Conservation (phyloP, 1,140 invertebrate species). For the Meloidogyne floridensis region DNA sequence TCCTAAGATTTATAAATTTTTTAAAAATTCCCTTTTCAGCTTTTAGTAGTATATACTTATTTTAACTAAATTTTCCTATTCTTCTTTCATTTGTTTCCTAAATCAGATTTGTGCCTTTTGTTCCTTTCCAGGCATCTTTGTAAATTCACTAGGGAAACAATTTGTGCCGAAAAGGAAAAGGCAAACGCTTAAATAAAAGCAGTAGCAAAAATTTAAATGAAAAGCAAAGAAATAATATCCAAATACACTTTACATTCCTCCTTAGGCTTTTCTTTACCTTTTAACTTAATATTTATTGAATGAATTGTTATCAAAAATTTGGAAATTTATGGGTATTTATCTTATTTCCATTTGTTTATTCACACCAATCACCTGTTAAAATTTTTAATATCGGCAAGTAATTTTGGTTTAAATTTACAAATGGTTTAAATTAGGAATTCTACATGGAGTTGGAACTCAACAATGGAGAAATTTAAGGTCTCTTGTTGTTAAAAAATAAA, state of each 20-base stretch:
- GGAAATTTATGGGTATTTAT: neutral
- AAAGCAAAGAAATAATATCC: neutral
- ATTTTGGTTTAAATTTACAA: neutral
- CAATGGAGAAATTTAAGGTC: slow-evolving; percentile 29
- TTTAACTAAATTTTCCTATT: too few relatives aligned
- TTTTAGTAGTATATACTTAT: too few relatives aligned
- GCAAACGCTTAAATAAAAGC: neutral
- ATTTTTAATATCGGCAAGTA: slow-evolving; percentile 18
- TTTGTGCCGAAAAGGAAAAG: neutral
- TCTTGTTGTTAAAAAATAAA: neutral
- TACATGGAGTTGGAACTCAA: neutral
- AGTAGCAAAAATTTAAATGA: neutral
- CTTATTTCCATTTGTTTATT: neutral
- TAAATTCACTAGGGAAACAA: neutral
- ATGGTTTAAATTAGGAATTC: slow-evolving; percentile 2
- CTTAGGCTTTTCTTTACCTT: neutral
- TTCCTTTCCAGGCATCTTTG: neutral
- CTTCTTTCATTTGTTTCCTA: too few relatives aligned
- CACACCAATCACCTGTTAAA: neutral
- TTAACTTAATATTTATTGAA: neutral
- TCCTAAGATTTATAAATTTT: too few relatives aligned
- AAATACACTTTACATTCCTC: neutral
- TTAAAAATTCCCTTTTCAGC: too few relatives aligned
- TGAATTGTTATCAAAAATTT: neutral
- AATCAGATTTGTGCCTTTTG: neutral